Evolutionary conservation across 2,888 invertebrate genomes (phyloP), one percentile per base, ranked within the genome.

Genomic region (Mesorhabditis belari): DNA sequence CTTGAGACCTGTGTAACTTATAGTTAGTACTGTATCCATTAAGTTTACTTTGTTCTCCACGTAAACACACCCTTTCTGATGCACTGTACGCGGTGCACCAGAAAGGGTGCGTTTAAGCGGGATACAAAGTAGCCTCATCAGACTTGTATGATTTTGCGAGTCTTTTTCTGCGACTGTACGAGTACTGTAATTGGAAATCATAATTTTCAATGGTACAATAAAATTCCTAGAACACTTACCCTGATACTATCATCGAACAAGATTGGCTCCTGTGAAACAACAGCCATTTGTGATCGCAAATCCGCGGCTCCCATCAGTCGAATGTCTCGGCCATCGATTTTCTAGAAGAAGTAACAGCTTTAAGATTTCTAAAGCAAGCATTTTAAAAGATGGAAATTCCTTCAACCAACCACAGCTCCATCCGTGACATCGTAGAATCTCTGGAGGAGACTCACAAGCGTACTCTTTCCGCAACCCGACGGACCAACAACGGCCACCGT

Each of bases 191-290:
- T n/a, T n/a, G n/a, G n/a, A n/a, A n/a, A n/a, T n/a, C n/a, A n/a
- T n/a, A n/a, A n/a, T n/a, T n/a, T n/a, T n/a, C n/a, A n/a, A n/a
- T 35, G n/a, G 44, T n/a, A 35, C 12, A 1, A 35, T 17, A 35
- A n/a, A n/a, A 35, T n/a, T n/a, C 12, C 12, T 35, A 17, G n/a
- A 35, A 1, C 12, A n/a, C 44, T 35, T 56, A 57, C 90, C 0
- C 86, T 69, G 29, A 83, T 79, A 4, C 80, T 76, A 52, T 81
- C 70, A 28, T 82, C 82, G 75, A 82, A 83, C 29, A 83, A 85
- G 1, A 89, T 88, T 0, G 93, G 93, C 78, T 94, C 93, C 83
- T 94, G 93, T 1, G 90, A 90, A 0, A 94, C 92, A 65, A 93
- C 88, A 3, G 92, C 92, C 63, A 94, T 86, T 68, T 90, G 88